phyloP scores from a whole-genome alignment of 2,797 vertebrate species.

The Hypotaenidia okinawae region DNA sequence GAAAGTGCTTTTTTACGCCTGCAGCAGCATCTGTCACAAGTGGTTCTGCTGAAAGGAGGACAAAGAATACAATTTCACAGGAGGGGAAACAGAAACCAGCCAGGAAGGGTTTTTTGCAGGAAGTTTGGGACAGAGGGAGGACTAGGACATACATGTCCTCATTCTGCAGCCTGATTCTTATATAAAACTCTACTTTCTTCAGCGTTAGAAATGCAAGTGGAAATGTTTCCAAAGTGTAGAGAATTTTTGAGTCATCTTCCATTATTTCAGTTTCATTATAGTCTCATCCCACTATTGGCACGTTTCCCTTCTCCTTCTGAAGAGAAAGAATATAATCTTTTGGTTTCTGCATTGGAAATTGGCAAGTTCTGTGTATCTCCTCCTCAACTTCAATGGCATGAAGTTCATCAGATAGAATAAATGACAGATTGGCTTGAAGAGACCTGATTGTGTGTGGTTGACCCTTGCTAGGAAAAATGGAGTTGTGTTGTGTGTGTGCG shows the following conservation, averaged over 20 bases:
- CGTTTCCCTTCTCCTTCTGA: slow-evolving; percentile 40
- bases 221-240: slow-evolving; percentile 50
- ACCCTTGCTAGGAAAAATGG: not conserved
- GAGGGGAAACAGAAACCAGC: not conserved
- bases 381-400: not conserved
- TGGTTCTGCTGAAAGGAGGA: not conserved
- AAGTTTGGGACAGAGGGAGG: not conserved
- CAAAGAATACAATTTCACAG: not conserved
- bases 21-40: not conserved
- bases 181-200: slow-evolving; percentile 21
- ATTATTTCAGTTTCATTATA: slow-evolving; percentile 60
- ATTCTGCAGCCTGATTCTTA: slow-evolving; percentile 33
- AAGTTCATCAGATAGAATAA: not conserved
- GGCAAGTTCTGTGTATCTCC: not conserved
- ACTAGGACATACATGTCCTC: not conserved
- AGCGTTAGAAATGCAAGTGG: slow-evolving; percentile 54
- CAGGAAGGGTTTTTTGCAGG: not conserved
- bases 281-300: slow-evolving; percentile 9
- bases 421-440: not conserved
- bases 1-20: not conserved
- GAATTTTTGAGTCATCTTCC: slow-evolving; percentile 62
- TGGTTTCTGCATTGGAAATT: not conserved
- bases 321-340: slow-evolving; percentile 52
- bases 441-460: not conserved
- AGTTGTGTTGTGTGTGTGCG: not conserved